phyloP scores from a whole-genome alignment of 2,113 vertebrate genomes.

The Bujurquina vittata region DNA sequence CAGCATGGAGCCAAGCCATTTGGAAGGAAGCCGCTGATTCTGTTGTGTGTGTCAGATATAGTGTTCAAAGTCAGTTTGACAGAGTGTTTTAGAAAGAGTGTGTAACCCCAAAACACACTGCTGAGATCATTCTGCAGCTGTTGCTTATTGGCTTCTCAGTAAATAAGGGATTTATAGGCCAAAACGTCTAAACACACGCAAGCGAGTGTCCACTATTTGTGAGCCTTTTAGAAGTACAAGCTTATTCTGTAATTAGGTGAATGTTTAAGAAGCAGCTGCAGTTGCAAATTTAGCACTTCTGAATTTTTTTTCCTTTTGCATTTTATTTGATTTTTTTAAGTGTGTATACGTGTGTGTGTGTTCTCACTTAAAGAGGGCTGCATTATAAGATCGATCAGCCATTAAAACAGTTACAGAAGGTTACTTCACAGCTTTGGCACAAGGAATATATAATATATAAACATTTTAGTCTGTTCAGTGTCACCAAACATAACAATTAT shows the following conservation, averaged over 20 bases:
- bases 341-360: not conserved
- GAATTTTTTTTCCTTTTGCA: not conserved
- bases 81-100: constrained; percentile 38
- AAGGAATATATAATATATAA: not conserved
- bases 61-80: constrained; percentile 65
- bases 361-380: not conserved
- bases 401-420: not conserved
- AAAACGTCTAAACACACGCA: constrained; percentile 30
- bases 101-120: constrained; percentile 47
- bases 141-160: constrained; percentile 64
- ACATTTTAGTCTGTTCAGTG: not conserved
- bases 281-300: not conserved
- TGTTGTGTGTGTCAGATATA: constrained; percentile 54
- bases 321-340: not conserved
- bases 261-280: constrained; percentile 6
- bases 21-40: constrained; percentile 46
- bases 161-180: constrained; percentile 55
- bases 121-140: constrained; percentile 74
- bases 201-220: constrained; percentile 14
- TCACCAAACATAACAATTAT: not conserved
- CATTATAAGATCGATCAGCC: not conserved
- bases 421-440: constrained; percentile 1
- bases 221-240: constrained; percentile 5
- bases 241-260: constrained; percentile 23
- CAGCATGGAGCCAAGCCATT: constrained; percentile 56